Conservation (phyloP, 2,888 invertebrate species). For the Pelosia muscerda region DNA sequence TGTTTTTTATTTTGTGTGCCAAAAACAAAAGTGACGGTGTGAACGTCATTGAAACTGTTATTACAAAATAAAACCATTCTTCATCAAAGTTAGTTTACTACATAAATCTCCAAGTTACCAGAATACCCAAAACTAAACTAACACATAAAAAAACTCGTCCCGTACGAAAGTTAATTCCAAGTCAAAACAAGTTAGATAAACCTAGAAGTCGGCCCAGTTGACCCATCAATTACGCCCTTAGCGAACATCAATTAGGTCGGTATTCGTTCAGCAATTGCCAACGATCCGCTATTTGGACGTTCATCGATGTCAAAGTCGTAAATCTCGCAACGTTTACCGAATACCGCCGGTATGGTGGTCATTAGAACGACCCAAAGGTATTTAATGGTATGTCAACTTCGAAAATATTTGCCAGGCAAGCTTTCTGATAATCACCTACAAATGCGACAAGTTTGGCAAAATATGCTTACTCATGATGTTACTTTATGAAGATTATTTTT, state of each 20-base stretch:
- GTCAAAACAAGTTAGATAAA: slow-evolving; percentile 39
- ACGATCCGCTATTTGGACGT: slow-evolving; percentile 37
- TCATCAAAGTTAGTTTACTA: neutral
- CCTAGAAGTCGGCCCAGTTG: slow-evolving; percentile 26
- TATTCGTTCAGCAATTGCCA: slow-evolving; percentile 15
- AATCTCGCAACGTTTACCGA: slow-evolving; percentile 41
- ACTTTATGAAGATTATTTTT: neutral
- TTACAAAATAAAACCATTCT: neutral
- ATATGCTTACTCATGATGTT: slow-evolving; percentile 3
- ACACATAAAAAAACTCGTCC: slow-evolving; percentile 29
- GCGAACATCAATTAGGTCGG: slow-evolving; percentile 42
- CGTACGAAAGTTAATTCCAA: slow-evolving; percentile 29
- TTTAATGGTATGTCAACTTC: slow-evolving; percentile 39
- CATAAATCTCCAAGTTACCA: neutral
- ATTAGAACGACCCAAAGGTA: slow-evolving; percentile 40
- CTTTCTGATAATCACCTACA: slow-evolving; percentile 19
- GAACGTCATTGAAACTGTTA: no score
- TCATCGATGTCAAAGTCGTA: slow-evolving; percentile 38
- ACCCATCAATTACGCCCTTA: slow-evolving; percentile 38
- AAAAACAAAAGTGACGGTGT: no score
- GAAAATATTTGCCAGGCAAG: slow-evolving; percentile 26
- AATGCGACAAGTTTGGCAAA: neutral
- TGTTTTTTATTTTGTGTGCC: no score
- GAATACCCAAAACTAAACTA: slow-evolving; percentile 15
- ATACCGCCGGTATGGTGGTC: slow-evolving; percentile 29